These are phyloP conservation scores for Helicoverpa armigera DNA, from an alignment of 1,140 invertebrate genomes.

Conservation along the genomic window DNA sequence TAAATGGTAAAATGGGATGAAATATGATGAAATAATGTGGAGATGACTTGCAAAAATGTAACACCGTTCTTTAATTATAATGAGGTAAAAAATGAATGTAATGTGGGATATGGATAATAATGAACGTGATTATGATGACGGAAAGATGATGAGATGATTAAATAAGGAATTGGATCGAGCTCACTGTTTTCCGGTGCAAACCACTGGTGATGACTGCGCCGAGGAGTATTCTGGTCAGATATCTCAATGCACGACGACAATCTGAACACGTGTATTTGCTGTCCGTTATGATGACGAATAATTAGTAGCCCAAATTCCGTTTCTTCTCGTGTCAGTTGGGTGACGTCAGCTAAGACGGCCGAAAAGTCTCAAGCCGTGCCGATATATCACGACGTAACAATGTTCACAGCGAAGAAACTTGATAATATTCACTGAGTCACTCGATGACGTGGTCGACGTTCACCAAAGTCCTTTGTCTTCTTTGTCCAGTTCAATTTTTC, in stretches of 20 bases:
- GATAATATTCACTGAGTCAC: neutral
- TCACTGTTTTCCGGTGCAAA: constrained; percentile 5
- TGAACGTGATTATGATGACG: neutral
- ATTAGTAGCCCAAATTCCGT: neutral
- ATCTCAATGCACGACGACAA: too few species aligned
- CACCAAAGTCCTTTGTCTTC: too few species aligned
- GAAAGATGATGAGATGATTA: constrained; percentile 7
- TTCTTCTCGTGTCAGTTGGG: neutral
- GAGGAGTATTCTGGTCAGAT: neutral
- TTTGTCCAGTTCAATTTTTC: too few species aligned
- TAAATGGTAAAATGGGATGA: too few species aligned
- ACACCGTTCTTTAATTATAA: too few species aligned
- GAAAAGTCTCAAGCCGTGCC: constrained; percentile 1
- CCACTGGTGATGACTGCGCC: neutral
- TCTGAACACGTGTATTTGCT: too few species aligned
- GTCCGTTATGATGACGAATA: neutral
- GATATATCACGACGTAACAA: constrained; percentile 1
- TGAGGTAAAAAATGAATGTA: too few species aligned
- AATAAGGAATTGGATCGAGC: neutral
- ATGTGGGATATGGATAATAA: too few species aligned
- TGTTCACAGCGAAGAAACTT: constrained; percentile 3
- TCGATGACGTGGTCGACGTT: too few species aligned
- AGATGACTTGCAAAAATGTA: too few species aligned
- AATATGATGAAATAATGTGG: too few species aligned
- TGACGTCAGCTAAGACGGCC: neutral